Base-by-base conservation (phyloP, 2,797 vertebrate genomes). In the Eremophila alpestris region DNA sequence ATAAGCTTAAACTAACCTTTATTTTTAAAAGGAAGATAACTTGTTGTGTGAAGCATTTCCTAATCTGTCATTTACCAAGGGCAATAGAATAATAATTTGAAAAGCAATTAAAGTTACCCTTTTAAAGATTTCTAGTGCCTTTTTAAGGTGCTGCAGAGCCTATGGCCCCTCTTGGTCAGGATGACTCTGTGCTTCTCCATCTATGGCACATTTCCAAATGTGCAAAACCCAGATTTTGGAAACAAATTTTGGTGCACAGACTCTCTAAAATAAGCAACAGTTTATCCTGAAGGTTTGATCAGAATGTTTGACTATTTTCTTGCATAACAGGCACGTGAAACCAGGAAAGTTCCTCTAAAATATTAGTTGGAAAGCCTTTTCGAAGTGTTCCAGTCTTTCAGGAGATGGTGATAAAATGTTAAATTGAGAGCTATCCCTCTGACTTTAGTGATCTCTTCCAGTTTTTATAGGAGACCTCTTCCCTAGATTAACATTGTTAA, bases 1-100 rank as follows among this genome's bases (percentile, higher is more conserved):
- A 96, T 97, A 93, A 97, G 92, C 91, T 95, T 97, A 97, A 96
- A 92, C 95, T 90, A 97, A 96, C 92, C 90, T 97, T 97, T 97
- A 86, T 94, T 94, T 95, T 96, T 59, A 89, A 94, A 91, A 85
- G 64, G 76, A 85, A 94, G 55, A 73, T 78, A 94, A 83, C 73
- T 86, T 79, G 36, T 76, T 76, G 83, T 76, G 68, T 29, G 74
- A 94, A 92, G 55, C 79, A 36, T 94, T 74, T 93, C 79, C 77
- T 68, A 88, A 87, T 45, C 55, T 71, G 65, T 54, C 87, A 90
- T 94, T 96, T 95, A 87, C 94, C 83, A 96, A 94, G 93, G 77
- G 82, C 77, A 90, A 70, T 16, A 13, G 65, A 64, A 55, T 68
- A 81, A 62, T 55, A 6, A 74, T 83, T 86, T 43, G 58, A 88